Base-by-base conservation (phyloP, 2,113 vertebrate species). In the Euleptes europaea region DNA sequence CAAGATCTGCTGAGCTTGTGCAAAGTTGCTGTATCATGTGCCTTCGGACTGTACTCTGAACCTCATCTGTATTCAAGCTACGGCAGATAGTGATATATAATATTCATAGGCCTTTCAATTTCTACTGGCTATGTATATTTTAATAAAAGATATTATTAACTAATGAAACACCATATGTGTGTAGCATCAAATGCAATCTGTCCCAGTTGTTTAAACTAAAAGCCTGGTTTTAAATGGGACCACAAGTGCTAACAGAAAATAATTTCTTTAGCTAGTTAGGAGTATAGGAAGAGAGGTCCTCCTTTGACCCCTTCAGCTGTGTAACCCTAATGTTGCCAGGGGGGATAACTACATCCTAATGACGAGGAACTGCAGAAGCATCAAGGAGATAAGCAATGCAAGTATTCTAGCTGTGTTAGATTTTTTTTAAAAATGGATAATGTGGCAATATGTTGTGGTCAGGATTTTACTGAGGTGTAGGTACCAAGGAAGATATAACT, bases 101-200 rank as follows among this genome's bases (percentile, higher is more conserved):
- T 44, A 86, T 78, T 90, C 91, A 70, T 70, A 54, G 66, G 13
- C 13, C 23, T 71, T n/a, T 19, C 23, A 54, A 14, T 82, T 93
- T 94, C 91, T 89, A 88, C 86, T 92, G 86, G 88, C 14, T 75
- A 86, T 78, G 33, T 69, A 90, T 66, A 57, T 93, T 93, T 91
- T 91, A 88, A 75, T 42, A 90, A 93, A 65, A 76, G 84, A 26
- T 6, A 51, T 84, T 92, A 91, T 91, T 92, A 92, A 86, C 80
- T 90, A 93, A 92, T 92, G 88, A 93, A 92, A 84, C 88, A 82
- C 89, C 91, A 83, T 91, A 91, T 88, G 91, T 86, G 88, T 90
- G 42, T 80, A 80, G 42, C 85, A 93, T 91, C 89, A 93, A 90
- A 90, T 88, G 88, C 82, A 89, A 87, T 87, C 86, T 84, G 86